Evolutionary conservation across 2,888 invertebrate species (phyloP), one percentile per base, ranked within the genome.

Genomic region (Drosophila lutescens): DNA sequence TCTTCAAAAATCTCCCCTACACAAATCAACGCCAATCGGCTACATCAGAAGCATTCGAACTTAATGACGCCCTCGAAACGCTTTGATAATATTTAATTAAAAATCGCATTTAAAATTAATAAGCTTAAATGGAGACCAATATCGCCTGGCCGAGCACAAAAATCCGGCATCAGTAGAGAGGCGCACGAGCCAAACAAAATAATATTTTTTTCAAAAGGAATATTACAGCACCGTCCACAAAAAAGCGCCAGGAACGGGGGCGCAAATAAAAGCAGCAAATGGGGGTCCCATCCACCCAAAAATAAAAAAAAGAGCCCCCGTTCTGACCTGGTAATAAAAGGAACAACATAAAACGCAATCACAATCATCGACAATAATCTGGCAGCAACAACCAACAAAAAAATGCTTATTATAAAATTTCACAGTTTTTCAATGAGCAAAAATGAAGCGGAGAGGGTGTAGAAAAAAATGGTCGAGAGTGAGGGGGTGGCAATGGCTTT

Each of bases 401-500:
- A 89, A 88, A 79, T 90, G 90, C 90, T 90, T 90, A 90, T 90
- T 90, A 90, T 89, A 89, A 88, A 90, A 90, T 89, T 89, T 89
- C 83, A 90, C 90, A 86, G 89, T 89, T 90, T 85, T 90, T 90
- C 88, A 88, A 88, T 87, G 88, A 88, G 85, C 76, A 68, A 62
- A 79, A 71, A 69, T 59, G 63, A 50, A 50, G 51, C 55, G 53
- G 67, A 7, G 54, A 5, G 10, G 36, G 34, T 2, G 26, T 30
- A 13, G 9, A 43, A 50, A 44, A 49, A 51, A 56, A 63, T 40
- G 46, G 38, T 34, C 4, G 12, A 49, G 50, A 12, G 38, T 53
- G 65, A 40, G 46, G 46, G 46, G 62, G 54, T 47, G 79, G 76
- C 88, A 90, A 90, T 90, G 90, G 90, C 89, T 90, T 90, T 90